Conservation (phyloP, 2,888 invertebrate genomes). For the Lepidochrysops patricia region DNA sequence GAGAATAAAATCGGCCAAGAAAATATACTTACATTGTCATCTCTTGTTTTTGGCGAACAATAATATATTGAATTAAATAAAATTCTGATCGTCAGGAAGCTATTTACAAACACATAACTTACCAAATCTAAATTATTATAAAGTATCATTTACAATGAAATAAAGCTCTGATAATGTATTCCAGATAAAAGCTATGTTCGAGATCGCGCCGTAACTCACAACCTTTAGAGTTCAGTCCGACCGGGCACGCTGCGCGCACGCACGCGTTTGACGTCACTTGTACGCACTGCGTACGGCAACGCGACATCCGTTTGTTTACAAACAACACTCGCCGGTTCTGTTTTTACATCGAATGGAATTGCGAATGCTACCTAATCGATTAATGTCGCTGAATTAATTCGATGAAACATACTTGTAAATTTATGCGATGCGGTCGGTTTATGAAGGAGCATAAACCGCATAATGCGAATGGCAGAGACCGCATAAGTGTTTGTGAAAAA, state of each 20-base stretch:
- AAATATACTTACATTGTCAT: background rate
- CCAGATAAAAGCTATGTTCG: constrained; percentile 32
- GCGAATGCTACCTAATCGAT: background rate
- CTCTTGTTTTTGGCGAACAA: background rate
- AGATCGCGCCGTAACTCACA: constrained; percentile 48
- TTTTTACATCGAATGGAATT: background rate
- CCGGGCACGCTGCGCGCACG: constrained; percentile 62
- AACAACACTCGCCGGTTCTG: constrained; percentile 29
- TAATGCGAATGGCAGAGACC: constrained; percentile 62
- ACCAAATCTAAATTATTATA: background rate
- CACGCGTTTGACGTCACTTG: constrained; percentile 46
- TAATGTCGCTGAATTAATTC: constrained; percentile 41
- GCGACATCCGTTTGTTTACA: constrained; percentile 47
- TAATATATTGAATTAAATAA: too few relatives aligned
- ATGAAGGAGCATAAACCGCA: constrained; percentile 57
- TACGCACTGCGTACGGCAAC: constrained; percentile 30
- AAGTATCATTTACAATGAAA: constrained; percentile 1
- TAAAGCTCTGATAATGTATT: constrained; percentile 28
- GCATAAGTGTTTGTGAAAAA: constrained; percentile 49
- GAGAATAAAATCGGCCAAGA: background rate
- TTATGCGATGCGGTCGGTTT: constrained; percentile 49
- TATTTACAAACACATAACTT: background rate
- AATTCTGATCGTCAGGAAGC: too few relatives aligned
- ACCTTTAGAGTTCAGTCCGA: constrained; percentile 68
- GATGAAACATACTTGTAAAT: constrained; percentile 62